Evolutionary conservation across 2,888 invertebrate genomes (phyloP).

Genomic region (Drosophila tanythrix): DNA sequence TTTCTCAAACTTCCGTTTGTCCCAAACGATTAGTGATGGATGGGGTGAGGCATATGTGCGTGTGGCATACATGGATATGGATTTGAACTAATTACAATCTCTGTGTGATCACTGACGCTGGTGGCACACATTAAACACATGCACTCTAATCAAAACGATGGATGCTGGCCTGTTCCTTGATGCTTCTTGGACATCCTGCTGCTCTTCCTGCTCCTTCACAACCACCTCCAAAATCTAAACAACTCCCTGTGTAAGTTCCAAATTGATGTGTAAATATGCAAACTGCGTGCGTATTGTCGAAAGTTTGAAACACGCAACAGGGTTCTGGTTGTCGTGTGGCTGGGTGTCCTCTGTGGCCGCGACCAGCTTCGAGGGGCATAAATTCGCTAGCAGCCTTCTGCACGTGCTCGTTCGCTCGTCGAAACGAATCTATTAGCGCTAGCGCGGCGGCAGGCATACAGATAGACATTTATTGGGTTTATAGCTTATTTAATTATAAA

Average conservation of each 20-base stretch:
- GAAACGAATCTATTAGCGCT: slow-evolving; percentile 2
- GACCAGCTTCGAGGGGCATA: slow-evolving; percentile 40
- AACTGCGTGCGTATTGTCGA: slow-evolving; percentile 61
- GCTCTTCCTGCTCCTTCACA: not conserved
- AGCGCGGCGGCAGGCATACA: not conserved
- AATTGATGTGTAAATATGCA: slow-evolving; percentile 73
- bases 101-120: slow-evolving; percentile 28
- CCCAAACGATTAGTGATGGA: not conserved
- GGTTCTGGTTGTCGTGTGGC: not conserved
- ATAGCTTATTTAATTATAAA: slow-evolving; percentile 61
- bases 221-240: not conserved
- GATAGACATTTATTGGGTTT: slow-evolving; percentile 40
- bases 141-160: slow-evolving; percentile 29
- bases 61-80: not conserved
- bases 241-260: not conserved
- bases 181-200: not conserved
- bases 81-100: slow-evolving; percentile 55
- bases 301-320: slow-evolving; percentile 41
- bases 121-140: slow-evolving; percentile 47
- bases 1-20: slow-evolving; percentile 31
- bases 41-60: not conserved
- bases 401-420: slow-evolving; percentile 12
- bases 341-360: not conserved
- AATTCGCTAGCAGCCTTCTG: slow-evolving; percentile 43
- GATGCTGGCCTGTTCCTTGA: not conserved